A percentile compares a stretch with the other conserved stretches of the same genome.
Conservation (phyloP, 2,888 invertebrate genomes). For the Drosophila colorata region DNA sequence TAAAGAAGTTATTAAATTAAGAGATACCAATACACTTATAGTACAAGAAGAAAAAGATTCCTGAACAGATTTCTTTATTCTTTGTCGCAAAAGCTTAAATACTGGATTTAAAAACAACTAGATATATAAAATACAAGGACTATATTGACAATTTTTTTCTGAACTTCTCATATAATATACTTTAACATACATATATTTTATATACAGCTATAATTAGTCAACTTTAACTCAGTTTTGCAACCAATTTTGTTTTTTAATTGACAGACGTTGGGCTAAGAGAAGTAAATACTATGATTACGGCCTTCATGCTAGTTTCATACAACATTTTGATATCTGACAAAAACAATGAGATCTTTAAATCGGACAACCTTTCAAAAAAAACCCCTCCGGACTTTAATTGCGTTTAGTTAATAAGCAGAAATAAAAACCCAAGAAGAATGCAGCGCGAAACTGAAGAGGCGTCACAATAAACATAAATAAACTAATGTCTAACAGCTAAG, state of each 20-base stretch:
- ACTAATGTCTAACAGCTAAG: constrained; percentile 17
- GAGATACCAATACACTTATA: too few relatives aligned
- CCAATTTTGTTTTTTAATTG: constrained; percentile 17
- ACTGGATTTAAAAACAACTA: too few relatives aligned
- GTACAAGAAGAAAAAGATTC: too few relatives aligned
- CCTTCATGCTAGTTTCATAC: constrained; percentile 37
- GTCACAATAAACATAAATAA: constrained; percentile 23
- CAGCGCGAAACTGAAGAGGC: constrained; percentile 29
- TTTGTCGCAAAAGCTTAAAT: too few relatives aligned
- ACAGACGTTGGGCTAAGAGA: not conserved
- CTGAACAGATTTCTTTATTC: too few relatives aligned
- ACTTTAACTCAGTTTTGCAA: not conserved
- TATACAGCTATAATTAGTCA: too few relatives aligned
- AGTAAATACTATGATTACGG: not conserved
- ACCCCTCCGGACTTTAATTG: constrained; percentile 22
- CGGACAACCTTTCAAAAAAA: constrained; percentile 7
- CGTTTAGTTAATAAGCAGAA: constrained; percentile 16
- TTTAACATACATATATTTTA: too few relatives aligned
- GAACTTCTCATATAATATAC: too few relatives aligned
- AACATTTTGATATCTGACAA: constrained; percentile 17
- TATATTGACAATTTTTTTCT: too few relatives aligned
- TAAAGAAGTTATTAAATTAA: too few relatives aligned
- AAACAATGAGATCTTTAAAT: constrained; percentile 11
- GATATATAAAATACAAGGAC: too few relatives aligned
- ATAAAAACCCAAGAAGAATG: constrained; percentile 15